These are phyloP conservation scores for Eutrigla gurnardus DNA, from an alignment of 2,797 vertebrate genomes.

Conservation along the genomic window DNA sequence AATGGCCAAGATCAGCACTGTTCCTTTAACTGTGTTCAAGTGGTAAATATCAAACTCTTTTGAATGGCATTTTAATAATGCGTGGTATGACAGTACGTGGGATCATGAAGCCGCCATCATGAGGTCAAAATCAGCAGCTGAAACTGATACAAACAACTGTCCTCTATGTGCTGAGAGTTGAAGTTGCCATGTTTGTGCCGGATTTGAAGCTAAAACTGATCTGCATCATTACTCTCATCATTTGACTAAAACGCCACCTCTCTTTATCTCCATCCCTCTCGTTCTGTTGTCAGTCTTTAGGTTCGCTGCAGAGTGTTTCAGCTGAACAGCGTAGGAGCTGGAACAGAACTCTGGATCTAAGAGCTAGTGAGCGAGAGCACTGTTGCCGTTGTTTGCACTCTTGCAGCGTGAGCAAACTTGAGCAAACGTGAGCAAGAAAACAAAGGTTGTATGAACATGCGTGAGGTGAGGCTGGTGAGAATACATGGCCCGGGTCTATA, in stretches of 20 bases:
- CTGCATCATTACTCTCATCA: slow-evolving; percentile 5
- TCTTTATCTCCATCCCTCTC: slow-evolving; percentile 28
- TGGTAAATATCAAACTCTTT: neutral
- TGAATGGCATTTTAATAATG: neutral
- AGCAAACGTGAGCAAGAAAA: neutral
- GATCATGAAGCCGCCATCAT: slow-evolving; percentile 5
- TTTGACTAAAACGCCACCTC: slow-evolving; percentile 22
- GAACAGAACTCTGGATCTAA: slow-evolving; percentile 80
- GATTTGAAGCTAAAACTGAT: slow-evolving; percentile 7
- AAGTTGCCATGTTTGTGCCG: slow-evolving; percentile 8
- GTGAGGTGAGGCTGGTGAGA: slow-evolving; percentile 2
- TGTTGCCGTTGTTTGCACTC: neutral
- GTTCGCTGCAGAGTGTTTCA: slow-evolving; percentile 46
- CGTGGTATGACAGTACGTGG: neutral
- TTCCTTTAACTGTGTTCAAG: neutral
- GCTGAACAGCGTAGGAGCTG: slow-evolving; percentile 65
- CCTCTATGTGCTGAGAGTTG: neutral
- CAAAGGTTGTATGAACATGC: neutral
- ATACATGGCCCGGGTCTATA: slow-evolving; percentile 37
- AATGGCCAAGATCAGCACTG: neutral
- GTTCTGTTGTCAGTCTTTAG: slow-evolving; percentile 39
- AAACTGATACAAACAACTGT: slow-evolving; percentile 5
- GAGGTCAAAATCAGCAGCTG: slow-evolving; percentile 3
- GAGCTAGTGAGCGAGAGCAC: slow-evolving; percentile 18
- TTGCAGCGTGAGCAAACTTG: no score